Percentiles rank a stretch among this genome's conserved stretches.
These are phyloP conservation scores for Tridacna gigas DNA, from an alignment of 2,888 invertebrate species.

Conservation along the genomic window DNA sequence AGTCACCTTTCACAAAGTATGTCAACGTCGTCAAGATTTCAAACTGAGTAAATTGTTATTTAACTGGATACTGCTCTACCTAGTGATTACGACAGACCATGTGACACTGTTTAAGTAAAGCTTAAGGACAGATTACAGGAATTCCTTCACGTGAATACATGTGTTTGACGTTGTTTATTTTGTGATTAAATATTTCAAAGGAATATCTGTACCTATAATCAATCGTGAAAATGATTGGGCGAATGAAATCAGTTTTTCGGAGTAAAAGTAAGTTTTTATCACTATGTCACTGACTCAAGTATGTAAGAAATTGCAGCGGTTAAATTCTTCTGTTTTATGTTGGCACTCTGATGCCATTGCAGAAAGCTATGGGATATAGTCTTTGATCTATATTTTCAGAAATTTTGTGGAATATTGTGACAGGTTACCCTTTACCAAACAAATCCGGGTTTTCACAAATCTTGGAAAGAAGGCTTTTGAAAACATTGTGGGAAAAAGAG, in stretches of 20 bases:
- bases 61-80: background rate
- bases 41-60: constrained; percentile 23
- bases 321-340: too few relatives aligned
- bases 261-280: constrained; percentile 14
- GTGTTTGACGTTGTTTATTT: background rate
- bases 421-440: background rate
- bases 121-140: constrained; percentile 6
- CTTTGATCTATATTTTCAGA: too few relatives aligned
- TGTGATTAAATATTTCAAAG: constrained; percentile 17
- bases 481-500: background rate
- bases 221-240: constrained; percentile 18
- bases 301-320: background rate
- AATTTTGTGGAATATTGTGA: too few relatives aligned
- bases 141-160: constrained; percentile 6
- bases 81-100: background rate
- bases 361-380: too few relatives aligned
- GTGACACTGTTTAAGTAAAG: background rate
- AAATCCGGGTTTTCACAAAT: background rate
- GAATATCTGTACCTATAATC: background rate
- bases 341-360: too few relatives aligned
- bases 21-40: background rate
- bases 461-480: background rate
- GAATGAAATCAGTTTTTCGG: constrained; percentile 25
- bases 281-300: background rate
- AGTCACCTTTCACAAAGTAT: background rate